phyloP scores from a whole-genome alignment of 1,140 invertebrate species.

The Brachionus rubens region DNA sequence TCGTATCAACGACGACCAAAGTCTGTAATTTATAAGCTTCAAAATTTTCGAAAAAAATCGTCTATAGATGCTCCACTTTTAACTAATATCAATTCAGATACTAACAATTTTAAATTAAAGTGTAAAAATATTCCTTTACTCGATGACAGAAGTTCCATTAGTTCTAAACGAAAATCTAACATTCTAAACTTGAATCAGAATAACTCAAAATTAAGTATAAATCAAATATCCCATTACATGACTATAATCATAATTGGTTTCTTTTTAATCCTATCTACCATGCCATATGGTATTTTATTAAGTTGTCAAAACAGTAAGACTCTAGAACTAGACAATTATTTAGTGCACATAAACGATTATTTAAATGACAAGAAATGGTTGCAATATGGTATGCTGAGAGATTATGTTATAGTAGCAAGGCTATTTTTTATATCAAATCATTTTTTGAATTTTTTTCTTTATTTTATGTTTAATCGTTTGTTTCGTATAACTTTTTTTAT shows the following conservation, averaged over 20 bases:
- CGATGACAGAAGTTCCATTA: neutral
- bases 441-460: slow-evolving; percentile 28
- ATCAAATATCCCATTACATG: slow-evolving; percentile 36
- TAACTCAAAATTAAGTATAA: slow-evolving; percentile 8
- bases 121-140: neutral
- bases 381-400: neutral
- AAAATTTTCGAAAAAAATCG: neutral
- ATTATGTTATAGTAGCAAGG: neutral
- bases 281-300: slow-evolving; percentile 14
- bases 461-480: slow-evolving; percentile 31
- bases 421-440: slow-evolving; percentile 33
- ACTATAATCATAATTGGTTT: slow-evolving; percentile 6
- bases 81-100: too few species aligned
- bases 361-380: neutral
- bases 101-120: too few species aligned
- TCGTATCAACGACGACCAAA: neutral
- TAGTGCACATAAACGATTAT: neutral
- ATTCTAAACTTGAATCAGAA: neutral
- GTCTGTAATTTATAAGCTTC: neutral
- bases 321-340: neutral
- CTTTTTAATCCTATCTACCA: slow-evolving; percentile 17
- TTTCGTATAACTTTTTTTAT: slow-evolving; percentile 17
- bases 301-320: slow-evolving; percentile 10
- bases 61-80: neutral
- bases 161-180: neutral